Base-by-base conservation (phyloP, 2,888 invertebrate genomes). In the Drosophila diplacantha region DNA sequence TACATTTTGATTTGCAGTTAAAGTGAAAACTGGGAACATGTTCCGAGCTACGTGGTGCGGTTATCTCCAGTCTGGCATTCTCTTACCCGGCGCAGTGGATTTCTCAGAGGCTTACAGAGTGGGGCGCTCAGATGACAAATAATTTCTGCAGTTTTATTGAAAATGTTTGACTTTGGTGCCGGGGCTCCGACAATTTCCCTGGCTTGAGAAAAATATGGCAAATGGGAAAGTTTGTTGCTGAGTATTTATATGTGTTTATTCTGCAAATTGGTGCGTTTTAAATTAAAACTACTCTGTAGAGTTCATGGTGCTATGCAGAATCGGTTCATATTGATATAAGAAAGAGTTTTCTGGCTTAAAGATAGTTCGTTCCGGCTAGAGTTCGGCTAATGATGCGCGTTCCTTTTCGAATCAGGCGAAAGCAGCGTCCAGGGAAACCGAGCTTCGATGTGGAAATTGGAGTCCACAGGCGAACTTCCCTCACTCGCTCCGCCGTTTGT, bases 101-200 rank as follows among this genome's bases (percentile, higher is more conserved):
- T 43, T 41, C 20, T 20, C 37, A 35, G 41, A 43, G 43, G 41
- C 54, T 26, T 34, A 55, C 22, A 52, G 22, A 35, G 22, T 39
- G 39, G 41, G 22, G 12, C 47, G 41, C 35, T 41, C 16, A 22
- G 71, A 79, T 76, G 82, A 82, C 82, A 80, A 80, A 80, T 82
- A 82, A 80, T 80, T 80, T 79, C 69, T 73, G 77, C 65, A 82
- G 79, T 82, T 80, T 79, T 80, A 80, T 80, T 80, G 82, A 80
- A 80, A 80, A 80, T 80, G 80, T 80, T 80, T 74, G 77, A 79
- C 69, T 79, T 81, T 65, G 71, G 58, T 79, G 70, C 65, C 46
- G 53, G 59, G 53, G 59, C 35, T 49, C 53, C 52, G 62, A 62
- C 61, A 57, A 60, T 51, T 59, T 62, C 34, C 43, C 62, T 37